These are phyloP conservation scores for Whitmania pigra DNA, from an alignment of 1,140 invertebrate genomes.

Conservation along the genomic window DNA sequence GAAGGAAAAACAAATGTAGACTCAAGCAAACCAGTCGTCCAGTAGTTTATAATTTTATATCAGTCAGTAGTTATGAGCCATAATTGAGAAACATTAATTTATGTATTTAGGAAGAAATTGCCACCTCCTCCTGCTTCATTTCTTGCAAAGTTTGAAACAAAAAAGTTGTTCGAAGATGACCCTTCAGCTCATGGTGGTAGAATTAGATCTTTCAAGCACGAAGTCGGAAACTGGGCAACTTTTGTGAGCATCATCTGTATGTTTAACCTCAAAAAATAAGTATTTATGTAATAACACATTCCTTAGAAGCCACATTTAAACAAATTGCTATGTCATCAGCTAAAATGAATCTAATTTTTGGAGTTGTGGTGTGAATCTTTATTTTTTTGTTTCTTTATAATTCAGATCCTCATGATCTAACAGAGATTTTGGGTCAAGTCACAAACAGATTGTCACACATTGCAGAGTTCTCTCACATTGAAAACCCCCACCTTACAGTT, in stretches of 20 bases:
- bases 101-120: background rate
- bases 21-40: too few species aligned
- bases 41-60: too few species aligned
- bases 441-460: background rate
- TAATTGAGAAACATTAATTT: too few species aligned
- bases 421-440: background rate
- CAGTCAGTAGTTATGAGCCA: too few species aligned
- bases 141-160: background rate
- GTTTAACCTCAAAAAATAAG: background rate
- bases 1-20: too few species aligned
- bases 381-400: background rate
- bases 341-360: too few species aligned
- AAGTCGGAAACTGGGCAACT: conserved; percentile 1
- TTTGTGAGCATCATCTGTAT: conserved; percentile 6
- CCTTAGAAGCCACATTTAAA: too few species aligned
- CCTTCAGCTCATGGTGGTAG: background rate
- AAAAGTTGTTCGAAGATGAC: background rate
- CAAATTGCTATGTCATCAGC: too few species aligned
- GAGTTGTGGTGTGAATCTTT: too few species aligned
- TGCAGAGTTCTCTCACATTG: background rate
- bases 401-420: conserved; percentile 5
- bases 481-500: background rate
- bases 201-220: conserved; percentile 3
- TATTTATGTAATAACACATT: background rate
- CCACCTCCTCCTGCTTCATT: background rate